Conservation (phyloP, 2,797 vertebrate species). For the Hyperoplus immaculatus region DNA sequence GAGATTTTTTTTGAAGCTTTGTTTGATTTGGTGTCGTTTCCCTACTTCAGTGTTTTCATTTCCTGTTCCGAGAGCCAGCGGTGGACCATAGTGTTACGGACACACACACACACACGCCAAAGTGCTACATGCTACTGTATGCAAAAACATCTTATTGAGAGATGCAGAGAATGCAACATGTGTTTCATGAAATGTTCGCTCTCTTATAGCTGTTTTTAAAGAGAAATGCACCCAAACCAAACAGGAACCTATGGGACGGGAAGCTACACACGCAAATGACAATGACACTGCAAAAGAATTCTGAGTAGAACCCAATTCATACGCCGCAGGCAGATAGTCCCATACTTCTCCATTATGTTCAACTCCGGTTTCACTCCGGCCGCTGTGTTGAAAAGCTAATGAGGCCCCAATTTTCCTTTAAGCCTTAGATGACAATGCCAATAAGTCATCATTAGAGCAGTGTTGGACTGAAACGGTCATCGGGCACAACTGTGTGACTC, state of each 20-base stretch:
- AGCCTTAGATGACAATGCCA: not conserved
- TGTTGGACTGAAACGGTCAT: conserved; percentile 17
- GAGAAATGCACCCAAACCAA: not conserved
- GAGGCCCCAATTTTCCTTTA: not conserved
- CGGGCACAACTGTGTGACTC: not conserved
- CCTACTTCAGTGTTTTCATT: conserved; percentile 71
- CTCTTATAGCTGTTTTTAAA: not conserved
- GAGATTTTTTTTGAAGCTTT: not conserved
- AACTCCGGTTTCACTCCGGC: not conserved
- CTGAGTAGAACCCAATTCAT: not conserved
- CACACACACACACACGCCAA: not conserved
- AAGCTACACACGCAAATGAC: conserved; percentile 13
- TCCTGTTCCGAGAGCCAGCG: conserved; percentile 60
- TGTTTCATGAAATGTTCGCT: not conserved
- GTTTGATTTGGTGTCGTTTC: conserved; percentile 68
- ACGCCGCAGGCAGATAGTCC: not conserved
- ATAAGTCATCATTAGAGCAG: conserved; percentile 16
- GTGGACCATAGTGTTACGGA: conserved; percentile 12
- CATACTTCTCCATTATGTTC: conserved; percentile 32
- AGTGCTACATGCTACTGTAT: not conserved
- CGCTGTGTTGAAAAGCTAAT: not conserved
- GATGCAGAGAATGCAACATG: not conserved
- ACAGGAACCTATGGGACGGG: conserved; percentile 42
- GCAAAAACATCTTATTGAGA: not conserved
- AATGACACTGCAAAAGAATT: conserved; percentile 22